Evolutionary conservation across 2,888 invertebrate genomes (phyloP).

Genomic region (Maniola hyperantus): DNA sequence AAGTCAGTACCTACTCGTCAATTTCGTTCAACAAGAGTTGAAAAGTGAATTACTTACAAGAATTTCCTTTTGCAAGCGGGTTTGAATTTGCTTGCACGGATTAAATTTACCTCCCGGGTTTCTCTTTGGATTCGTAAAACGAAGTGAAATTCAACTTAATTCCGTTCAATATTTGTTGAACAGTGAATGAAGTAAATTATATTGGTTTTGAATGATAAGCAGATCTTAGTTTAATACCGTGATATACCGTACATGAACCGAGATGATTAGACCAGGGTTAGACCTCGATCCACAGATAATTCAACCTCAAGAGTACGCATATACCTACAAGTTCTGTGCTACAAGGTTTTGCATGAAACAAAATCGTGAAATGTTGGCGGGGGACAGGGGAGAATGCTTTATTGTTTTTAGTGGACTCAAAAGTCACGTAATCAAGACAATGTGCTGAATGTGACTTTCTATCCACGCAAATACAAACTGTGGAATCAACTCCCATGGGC

Average conservation of each 20-base stretch:
- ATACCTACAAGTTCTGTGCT: too few relatives aligned
- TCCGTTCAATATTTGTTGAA: background rate
- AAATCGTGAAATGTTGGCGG: too few relatives aligned
- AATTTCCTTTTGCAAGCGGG: background rate
- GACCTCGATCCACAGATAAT: too few relatives aligned
- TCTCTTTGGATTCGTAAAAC: background rate
- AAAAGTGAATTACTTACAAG: constrained; percentile 13
- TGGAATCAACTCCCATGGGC: too few relatives aligned
- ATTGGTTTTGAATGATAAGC: background rate
- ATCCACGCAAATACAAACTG: background rate
- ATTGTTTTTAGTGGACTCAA: too few relatives aligned
- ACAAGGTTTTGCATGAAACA: too few relatives aligned
- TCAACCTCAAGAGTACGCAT: too few relatives aligned
- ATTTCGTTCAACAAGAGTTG: background rate
- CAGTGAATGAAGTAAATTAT: background rate
- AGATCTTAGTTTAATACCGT: background rate
- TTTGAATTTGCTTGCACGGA: background rate
- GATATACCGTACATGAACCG: background rate
- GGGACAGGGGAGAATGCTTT: too few relatives aligned
- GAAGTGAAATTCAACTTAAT: background rate
- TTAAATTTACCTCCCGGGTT: background rate
- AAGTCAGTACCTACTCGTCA: background rate
- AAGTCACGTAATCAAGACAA: too few relatives aligned
- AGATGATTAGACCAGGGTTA: too few relatives aligned
- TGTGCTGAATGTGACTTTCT: too few relatives aligned